Evolutionary conservation across 1,140 invertebrate species (phyloP), one percentile per base, ranked within the genome.

Genomic region (Drosophila nasuta): DNA sequence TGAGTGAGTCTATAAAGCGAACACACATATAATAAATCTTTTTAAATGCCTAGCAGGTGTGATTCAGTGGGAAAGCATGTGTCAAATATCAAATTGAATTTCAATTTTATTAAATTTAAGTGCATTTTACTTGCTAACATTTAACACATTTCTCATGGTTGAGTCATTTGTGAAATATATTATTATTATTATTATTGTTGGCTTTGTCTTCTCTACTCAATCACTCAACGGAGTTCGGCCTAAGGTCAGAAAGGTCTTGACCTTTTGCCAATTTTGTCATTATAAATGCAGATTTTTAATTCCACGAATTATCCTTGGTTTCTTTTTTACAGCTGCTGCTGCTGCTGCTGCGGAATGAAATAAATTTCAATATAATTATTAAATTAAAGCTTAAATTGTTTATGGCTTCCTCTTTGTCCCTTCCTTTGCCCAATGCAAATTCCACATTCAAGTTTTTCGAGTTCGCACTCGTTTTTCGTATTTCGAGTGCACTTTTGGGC

Each of bases 1-100:
- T 38, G 7, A 49, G 54, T 30, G 41, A 57, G 57, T 38, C 57
- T 56, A 74, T 62, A 54, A 69, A 73, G 52, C 25, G 5, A 30
- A 45, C 13, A 25, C 20, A 25, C 20, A 25, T 25, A 54, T 35
- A 56, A 57, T 69, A 69, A 69, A 69, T 69, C 64, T 48, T 15
- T 33, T 28, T 5, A 30, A 59, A 28, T 59, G 25, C 25, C 20
- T 7, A 51, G 13, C 3, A 68, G 45, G 58, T 69, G 67, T 62
- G 57, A 52, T 62, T 20, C n/a, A 8, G 35, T 41, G 28, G 10
- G 33, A 41, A 49, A 68, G 46, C 13, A 66, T 38, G 13, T 49
- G 17, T 5, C 8, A 51, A 49, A 28, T 56, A 46, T 48, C 45
- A 30, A 49, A 49, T 15, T 13, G n/a, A 71, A 38, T 54, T 43